Evolutionary conservation across 2,113 vertebrate species (phyloP).

Genomic region (Sarotherodon lohbergeri): DNA sequence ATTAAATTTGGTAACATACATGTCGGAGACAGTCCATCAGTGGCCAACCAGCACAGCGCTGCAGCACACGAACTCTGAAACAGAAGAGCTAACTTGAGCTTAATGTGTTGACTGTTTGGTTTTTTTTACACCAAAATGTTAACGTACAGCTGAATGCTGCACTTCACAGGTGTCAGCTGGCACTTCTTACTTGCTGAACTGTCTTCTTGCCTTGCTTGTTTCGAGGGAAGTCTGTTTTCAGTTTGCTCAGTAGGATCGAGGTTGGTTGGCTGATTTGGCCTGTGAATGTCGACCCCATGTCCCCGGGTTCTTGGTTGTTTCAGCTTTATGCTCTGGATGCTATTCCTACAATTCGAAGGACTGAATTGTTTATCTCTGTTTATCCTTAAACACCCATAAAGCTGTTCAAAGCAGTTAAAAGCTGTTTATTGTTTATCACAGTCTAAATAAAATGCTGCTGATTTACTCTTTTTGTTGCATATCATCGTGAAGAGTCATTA

Average conservation of each 20-base stretch:
- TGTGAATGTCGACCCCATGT: not conserved
- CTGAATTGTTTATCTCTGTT: not conserved
- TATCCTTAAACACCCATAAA: not conserved
- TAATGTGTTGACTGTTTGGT: not conserved
- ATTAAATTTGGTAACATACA: not conserved
- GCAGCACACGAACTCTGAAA: not conserved
- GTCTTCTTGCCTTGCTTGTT: not conserved
- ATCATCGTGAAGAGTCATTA: not conserved
- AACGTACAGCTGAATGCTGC: not conserved
- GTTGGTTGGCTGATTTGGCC: not conserved
- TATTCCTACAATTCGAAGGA: not conserved
- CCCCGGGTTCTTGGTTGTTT: not conserved
- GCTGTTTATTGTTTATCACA: not conserved
- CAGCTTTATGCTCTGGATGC: not conserved
- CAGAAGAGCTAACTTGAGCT: not conserved
- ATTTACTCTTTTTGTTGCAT: not conserved
- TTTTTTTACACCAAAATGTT: not conserved
- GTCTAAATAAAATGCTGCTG: not conserved
- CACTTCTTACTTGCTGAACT: not conserved
- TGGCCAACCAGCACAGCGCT: not conserved
- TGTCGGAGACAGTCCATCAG: rapidly evolving
- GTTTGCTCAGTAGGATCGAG: not conserved
- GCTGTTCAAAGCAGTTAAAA: not conserved
- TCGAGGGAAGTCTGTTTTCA: not conserved
- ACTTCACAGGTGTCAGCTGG: not conserved